phyloP scores from a whole-genome alignment of 2,113 vertebrate genomes.

The Cyprinus carpio region DNA sequence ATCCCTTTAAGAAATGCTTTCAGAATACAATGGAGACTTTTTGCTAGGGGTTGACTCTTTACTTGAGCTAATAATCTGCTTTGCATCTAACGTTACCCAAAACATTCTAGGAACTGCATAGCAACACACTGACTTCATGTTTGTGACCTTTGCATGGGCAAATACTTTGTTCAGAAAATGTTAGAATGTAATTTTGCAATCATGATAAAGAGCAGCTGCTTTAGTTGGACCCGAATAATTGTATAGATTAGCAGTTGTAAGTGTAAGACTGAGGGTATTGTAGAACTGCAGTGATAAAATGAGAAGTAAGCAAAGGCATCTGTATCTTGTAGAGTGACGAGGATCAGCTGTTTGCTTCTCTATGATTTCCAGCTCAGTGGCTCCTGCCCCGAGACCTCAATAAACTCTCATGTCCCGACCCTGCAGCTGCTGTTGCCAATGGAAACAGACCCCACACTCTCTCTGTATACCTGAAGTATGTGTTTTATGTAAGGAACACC shows the following conservation, averaged over 20 bases:
- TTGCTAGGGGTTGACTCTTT: neutral
- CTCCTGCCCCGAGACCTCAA: conserved; percentile 38
- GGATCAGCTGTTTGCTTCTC: conserved; percentile 39
- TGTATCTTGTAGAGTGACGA: neutral
- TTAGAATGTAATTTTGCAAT: neutral
- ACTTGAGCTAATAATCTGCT: neutral
- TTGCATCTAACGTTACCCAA: neutral
- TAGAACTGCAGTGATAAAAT: neutral
- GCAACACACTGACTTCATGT: neutral
- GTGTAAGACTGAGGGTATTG: neutral
- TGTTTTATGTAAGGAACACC: conserved; percentile 8
- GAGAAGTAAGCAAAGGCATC: conserved; percentile 19
- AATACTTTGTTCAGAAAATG: neutral
- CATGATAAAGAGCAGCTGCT: neutral
- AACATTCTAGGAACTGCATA: neutral
- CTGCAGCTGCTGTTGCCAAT: conserved; percentile 1
- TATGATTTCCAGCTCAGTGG: conserved; percentile 38
- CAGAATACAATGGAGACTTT: neutral
- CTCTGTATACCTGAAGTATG: conserved; percentile 16
- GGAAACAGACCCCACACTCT: conserved; percentile 5
- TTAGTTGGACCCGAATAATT: neutral
- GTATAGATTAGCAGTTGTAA: neutral
- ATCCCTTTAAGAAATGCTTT: no score
- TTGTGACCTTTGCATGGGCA: neutral
- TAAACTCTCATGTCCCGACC: conserved; percentile 22